Evolutionary conservation across 2,113 vertebrate species (phyloP).

Genomic region (Dermatemys mawii): DNA sequence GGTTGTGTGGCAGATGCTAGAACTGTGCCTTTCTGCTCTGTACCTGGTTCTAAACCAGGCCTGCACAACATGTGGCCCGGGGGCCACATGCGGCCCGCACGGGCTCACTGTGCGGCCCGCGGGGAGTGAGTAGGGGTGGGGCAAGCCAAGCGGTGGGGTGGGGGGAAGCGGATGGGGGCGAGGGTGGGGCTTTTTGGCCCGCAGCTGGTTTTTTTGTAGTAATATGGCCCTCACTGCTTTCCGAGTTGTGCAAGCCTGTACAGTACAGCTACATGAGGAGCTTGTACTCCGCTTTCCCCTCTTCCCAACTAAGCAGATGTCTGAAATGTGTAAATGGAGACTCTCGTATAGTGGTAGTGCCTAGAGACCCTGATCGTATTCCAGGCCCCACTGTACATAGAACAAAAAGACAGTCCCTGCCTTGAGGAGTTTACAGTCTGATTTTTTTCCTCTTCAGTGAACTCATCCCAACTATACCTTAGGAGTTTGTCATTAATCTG

Average conservation of each 20-base stretch:
- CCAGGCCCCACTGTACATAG: background rate
- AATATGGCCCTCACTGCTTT: no score
- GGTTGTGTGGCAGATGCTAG: accelerated
- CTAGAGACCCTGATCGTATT: background rate
- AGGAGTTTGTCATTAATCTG: background rate
- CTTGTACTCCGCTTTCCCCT: background rate
- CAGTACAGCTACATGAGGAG: background rate
- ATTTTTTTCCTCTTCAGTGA: background rate
- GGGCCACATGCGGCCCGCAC: no score
- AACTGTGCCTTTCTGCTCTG: accelerated
- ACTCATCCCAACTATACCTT: background rate
- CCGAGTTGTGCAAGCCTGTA: no score
- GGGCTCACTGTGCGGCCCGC: no score
- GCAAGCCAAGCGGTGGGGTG: no score
- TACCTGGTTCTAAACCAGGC: background rate
- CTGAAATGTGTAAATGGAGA: background rate
- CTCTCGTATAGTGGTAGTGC: background rate
- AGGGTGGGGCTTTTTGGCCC: no score
- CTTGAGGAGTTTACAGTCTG: background rate
- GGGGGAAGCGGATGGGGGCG: no score
- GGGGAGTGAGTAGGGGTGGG: no score
- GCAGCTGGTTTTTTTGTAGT: no score
- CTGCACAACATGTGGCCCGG: no score
- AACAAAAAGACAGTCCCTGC: accelerated
- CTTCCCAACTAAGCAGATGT: background rate